Percentiles rank a stretch among this genome's conserved stretches.
Conservation (phyloP, 2,113 vertebrate species). For the Pseudolaguvia tuberculata region DNA sequence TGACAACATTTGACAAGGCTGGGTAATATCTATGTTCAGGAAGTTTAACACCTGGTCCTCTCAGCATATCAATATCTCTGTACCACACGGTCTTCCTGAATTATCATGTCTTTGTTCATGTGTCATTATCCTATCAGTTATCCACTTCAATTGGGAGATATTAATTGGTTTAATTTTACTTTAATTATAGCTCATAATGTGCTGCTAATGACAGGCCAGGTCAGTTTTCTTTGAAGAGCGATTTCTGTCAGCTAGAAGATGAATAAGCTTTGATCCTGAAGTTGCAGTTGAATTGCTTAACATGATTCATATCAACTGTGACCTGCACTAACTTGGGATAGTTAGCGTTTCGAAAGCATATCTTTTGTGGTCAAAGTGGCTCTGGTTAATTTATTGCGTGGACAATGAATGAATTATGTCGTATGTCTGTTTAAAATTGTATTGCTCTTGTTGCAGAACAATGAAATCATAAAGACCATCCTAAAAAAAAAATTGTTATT, state of each 20-base stretch:
- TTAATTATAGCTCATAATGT: constrained; percentile 64
- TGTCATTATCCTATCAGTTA: constrained; percentile 61
- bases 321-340: constrained; percentile 22
- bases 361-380: constrained; percentile 21
- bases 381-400: constrained; percentile 15
- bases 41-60: constrained; percentile 82
- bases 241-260: constrained; percentile 56
- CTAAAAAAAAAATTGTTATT: background rate
- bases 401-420: constrained; percentile 19
- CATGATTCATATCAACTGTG: constrained; percentile 42
- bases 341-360: constrained; percentile 34
- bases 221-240: constrained; percentile 59
- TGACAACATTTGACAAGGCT: constrained; percentile 69
- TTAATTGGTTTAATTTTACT: constrained; percentile 63
- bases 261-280: constrained; percentile 52
- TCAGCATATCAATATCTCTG: constrained; percentile 59
- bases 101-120: constrained; percentile 72
- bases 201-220: constrained; percentile 64
- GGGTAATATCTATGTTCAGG: constrained; percentile 83
- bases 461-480: background rate
- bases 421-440: background rate
- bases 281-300: constrained; percentile 32
- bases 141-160: constrained; percentile 51
- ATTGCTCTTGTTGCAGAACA: background rate
- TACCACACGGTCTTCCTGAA: constrained; percentile 65